Conservation (phyloP, 1,140 invertebrate species). For the Papilio machaon region DNA sequence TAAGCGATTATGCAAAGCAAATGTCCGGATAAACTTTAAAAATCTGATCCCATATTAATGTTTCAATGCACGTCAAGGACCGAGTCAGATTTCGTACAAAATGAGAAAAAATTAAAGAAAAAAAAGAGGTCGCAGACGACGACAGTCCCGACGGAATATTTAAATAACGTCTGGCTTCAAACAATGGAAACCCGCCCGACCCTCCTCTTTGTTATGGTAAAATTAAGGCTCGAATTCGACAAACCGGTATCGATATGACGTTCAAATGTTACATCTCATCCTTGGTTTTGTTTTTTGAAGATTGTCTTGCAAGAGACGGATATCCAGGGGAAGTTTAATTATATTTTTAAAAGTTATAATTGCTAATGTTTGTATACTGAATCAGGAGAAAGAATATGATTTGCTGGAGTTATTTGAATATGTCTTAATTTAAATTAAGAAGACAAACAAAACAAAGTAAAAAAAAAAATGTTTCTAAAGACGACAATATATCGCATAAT, state of each 20-base stretch:
- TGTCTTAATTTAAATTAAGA: too few relatives aligned
- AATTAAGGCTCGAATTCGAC: slow-evolving; percentile 62
- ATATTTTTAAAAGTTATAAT: slow-evolving; percentile 8
- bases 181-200: slow-evolving; percentile 67
- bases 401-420: too few relatives aligned
- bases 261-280: slow-evolving; percentile 41
- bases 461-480: neutral
- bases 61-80: slow-evolving; percentile 53
- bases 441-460: too few relatives aligned
- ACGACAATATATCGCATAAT: too few relatives aligned
- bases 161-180: slow-evolving; percentile 76
- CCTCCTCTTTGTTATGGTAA: slow-evolving; percentile 74
- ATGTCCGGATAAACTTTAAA: slow-evolving; percentile 14
- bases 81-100: slow-evolving; percentile 63
- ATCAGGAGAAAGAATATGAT: neutral
- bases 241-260: slow-evolving; percentile 60
- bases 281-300: slow-evolving; percentile 39
- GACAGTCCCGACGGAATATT: slow-evolving; percentile 62
- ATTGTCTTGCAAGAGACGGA: slow-evolving; percentile 4
- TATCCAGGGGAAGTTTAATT: slow-evolving; percentile 22
- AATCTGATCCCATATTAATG: slow-evolving; percentile 35
- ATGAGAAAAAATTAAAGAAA: slow-evolving; percentile 46
- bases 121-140: slow-evolving; percentile 50
- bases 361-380: slow-evolving; percentile 1
- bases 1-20: neutral